phyloP scores from a whole-genome alignment of 2,888 invertebrate genomes.

The Lasius platythorax region DNA sequence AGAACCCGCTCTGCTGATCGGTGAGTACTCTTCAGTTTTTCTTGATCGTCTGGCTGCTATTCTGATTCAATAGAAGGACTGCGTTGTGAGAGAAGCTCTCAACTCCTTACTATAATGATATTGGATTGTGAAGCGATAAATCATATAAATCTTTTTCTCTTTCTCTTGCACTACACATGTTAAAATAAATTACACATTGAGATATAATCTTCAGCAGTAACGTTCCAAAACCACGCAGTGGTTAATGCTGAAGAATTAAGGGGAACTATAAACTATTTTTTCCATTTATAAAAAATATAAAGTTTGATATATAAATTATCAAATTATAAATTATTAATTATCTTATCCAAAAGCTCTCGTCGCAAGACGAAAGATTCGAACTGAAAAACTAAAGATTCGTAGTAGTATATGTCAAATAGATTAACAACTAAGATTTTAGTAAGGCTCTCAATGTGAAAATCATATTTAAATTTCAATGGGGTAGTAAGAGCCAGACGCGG shows the following conservation, averaged over 20 bases:
- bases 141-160: not conserved
- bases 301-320: not conserved
- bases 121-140: not conserved
- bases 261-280: not conserved
- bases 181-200: not conserved
- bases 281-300: not conserved
- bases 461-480: too few relatives aligned
- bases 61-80: not conserved
- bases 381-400: not conserved
- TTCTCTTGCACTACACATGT: not conserved
- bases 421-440: not conserved
- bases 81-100: not conserved
- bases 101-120: not conserved
- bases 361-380: not conserved
- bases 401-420: not conserved
- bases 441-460: too few relatives aligned
- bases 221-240: not conserved
- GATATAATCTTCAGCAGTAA: not conserved
- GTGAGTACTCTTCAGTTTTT: conserved; percentile 86
- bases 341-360: not conserved
- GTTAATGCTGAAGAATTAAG: not conserved
- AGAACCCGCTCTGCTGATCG: conserved; percentile 89
- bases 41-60: not conserved
- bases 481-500: too few relatives aligned
- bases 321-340: not conserved